Evolutionary conservation across 2,797 vertebrate species (phyloP), one percentile per base, ranked within the genome.

Genomic region (Hydrocynus forskahlii): DNA sequence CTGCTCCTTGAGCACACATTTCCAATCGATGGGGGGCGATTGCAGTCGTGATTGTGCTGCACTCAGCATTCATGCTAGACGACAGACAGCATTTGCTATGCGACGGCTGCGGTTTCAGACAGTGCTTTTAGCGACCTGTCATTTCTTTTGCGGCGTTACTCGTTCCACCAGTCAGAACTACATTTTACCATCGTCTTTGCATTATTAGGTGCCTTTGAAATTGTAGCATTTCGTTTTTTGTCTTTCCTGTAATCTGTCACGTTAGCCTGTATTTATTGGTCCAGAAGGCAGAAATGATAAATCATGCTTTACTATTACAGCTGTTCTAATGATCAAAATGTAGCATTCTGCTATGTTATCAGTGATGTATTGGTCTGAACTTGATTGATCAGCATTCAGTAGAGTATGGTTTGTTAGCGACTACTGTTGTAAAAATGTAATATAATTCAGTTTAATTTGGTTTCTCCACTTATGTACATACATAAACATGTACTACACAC

Each of bases 21-120:
- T 62, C 54, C 55, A 52, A 85, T 88, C 76, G 66, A 76, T 85
- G 83, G 40, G 48, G 52, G 74, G 64, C 54, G 63, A 85, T 84
- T 86, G 76, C 67, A 80, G 71, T 72, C 62, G 60, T 83, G 81
- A 80, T 83, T 74, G 64, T 13, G 45, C 50, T 21, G 54, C 81
- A 43, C 71, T 74, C 54, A 67, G 23, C 43, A 66, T 71, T 81
- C 81, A 66, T 35, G 63, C 43, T 48, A 54, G 40, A 40, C 55
- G 35, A 29, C 62, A 21, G 13, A 21, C 73, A 57, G 55, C 72
- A 78, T 64, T 81, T 43, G 57, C 79, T 54, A 54, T 72, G 76
- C 48, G 43, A 67, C 17, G 7, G 19, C 16, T 62, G 60, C 48
- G 2, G 4, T 50, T 54, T 43, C 57, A 69, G 67, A 25, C 68